A percentile compares a stretch with the other conserved stretches of the same genome.
phyloP scores from a whole-genome alignment of 2,797 vertebrate species.

The Catharus ustulatus region DNA sequence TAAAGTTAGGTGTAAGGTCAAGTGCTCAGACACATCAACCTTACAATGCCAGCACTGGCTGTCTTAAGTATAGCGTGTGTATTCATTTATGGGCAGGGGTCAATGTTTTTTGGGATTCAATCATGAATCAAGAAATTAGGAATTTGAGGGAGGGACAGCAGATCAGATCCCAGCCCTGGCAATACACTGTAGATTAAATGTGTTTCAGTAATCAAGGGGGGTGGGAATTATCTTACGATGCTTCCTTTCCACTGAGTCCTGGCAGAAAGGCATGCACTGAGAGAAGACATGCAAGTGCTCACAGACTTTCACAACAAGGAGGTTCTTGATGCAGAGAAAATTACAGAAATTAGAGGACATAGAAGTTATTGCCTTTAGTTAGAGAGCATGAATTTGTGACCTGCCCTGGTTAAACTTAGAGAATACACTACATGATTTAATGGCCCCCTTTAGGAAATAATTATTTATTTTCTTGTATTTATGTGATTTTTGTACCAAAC shows the following conservation, averaged over 20 bases:
- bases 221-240: background rate
- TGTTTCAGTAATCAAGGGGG: background rate
- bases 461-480: background rate
- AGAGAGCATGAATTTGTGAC: background rate
- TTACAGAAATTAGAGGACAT: background rate
- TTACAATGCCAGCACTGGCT: background rate
- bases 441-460: background rate
- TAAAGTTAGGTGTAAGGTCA: background rate
- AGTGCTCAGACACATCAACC: background rate
- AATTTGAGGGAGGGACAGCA: background rate
- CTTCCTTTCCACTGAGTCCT: background rate
- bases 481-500: background rate
- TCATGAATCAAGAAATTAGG: background rate
- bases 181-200: background rate
- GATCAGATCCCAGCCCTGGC: background rate
- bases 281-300: background rate
- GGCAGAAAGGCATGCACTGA: background rate
- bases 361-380: background rate
- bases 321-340: background rate
- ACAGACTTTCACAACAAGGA: background rate
- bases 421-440: background rate
- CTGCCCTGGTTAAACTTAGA: background rate
- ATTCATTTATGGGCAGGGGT: background rate
- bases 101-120: background rate
- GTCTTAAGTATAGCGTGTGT: rapidly evolving